A percentile compares a stretch with the other conserved stretches of the same genome.
phyloP scores from a whole-genome alignment of 1,140 invertebrate genomes.

The Temnothorax curvispinosus region DNA sequence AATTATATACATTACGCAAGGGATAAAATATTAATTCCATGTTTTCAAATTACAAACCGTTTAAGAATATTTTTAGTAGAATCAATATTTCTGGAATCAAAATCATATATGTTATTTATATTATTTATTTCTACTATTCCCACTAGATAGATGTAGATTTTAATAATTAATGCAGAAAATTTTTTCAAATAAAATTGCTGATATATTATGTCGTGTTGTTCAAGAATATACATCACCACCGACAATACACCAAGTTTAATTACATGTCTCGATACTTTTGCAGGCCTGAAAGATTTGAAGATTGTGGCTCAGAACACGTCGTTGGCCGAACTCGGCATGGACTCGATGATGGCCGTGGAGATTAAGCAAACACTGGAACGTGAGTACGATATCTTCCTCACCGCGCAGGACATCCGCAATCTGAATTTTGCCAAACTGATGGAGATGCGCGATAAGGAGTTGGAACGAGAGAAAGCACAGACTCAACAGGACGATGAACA shows the following conservation, averaged over 20 bases:
- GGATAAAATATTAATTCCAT: neutral
- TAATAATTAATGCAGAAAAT: too few species aligned
- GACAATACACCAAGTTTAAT: neutral
- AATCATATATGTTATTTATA: neutral
- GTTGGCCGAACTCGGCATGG: slow-evolving; percentile 92
- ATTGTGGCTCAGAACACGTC: slow-evolving; percentile 88
- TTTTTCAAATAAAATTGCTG: neutral
- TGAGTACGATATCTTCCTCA: slow-evolving; percentile 90
- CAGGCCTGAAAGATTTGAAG: slow-evolving; percentile 85
- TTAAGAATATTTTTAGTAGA: neutral
- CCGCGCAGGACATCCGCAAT: slow-evolving; percentile 90
- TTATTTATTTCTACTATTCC: too few species aligned
- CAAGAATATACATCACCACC: neutral
- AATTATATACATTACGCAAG: neutral
- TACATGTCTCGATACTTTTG: neutral
- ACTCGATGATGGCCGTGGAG: slow-evolving; percentile 94
- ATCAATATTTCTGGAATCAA: neutral
- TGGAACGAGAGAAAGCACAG: slow-evolving; percentile 64
- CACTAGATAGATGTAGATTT: too few species aligned
- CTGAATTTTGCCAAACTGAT: slow-evolving; percentile 87
- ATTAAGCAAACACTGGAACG: slow-evolving; percentile 92
- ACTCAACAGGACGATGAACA: neutral
- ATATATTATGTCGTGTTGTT: neutral
- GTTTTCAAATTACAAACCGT: neutral
- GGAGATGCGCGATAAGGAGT: slow-evolving; percentile 79